A percentile compares a stretch with the other conserved stretches of the same genome.
Evolutionary conservation across 2,113 vertebrate species (phyloP).

Genomic region (Alces alces): DNA sequence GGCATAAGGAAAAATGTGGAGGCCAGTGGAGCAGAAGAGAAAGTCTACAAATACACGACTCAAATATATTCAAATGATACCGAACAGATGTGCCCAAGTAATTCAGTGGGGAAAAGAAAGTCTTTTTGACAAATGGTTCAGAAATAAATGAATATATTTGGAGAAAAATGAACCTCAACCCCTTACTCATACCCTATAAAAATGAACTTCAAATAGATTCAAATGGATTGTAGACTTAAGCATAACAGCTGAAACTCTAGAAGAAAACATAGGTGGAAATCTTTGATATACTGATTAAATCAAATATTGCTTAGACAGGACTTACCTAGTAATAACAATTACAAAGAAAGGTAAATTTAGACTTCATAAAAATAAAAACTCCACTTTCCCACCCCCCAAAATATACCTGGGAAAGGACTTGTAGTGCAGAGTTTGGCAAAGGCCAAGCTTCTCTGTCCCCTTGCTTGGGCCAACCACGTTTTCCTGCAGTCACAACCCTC

Average conservation of each 20-base stretch:
- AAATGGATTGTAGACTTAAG: neutral
- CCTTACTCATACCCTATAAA: neutral
- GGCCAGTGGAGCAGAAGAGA: neutral
- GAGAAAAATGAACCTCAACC: neutral
- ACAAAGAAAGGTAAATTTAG: neutral
- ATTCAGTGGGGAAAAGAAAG: neutral
- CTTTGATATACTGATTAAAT: neutral
- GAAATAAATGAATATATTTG: neutral
- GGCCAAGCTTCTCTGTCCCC: neutral
- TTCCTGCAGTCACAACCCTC: neutral
- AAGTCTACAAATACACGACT: neutral
- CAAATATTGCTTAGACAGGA: neutral
- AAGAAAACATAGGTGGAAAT: neutral
- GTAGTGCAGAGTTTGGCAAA: neutral
- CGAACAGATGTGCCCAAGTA: neutral
- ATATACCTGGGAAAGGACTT: neutral
- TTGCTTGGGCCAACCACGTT: neutral
- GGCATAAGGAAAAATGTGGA: neutral
- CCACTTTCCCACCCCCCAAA: rapidly evolving
- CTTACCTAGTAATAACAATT: neutral
- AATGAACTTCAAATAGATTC: neutral
- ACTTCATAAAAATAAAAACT: neutral
- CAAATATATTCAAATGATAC: neutral
- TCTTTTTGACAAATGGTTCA: neutral
- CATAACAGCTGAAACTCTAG: neutral